phyloP scores from a whole-genome alignment of 2,797 vertebrate species.

The Paguma larvata region DNA sequence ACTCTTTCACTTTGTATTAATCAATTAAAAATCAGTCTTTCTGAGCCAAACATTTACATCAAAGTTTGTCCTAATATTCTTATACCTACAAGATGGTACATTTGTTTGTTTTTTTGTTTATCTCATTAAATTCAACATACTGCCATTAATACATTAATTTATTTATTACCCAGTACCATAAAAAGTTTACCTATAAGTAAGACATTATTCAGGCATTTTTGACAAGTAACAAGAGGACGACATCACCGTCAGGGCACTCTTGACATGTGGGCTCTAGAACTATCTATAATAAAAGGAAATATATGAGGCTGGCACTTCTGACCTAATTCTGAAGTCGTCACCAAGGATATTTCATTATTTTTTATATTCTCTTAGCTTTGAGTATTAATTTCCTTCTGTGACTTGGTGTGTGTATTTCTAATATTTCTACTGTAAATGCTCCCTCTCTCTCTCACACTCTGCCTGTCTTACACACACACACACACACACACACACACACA shows the following conservation, averaged over 20 bases:
- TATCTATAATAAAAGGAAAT: background rate
- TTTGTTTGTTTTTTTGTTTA: background rate
- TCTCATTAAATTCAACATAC: background rate
- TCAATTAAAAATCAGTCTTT: background rate
- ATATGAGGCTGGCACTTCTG: background rate
- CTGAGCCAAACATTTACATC: background rate
- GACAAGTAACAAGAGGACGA: background rate
- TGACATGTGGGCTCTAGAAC: no score
- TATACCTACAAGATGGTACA: background rate
- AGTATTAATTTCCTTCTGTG: background rate
- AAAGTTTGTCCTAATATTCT: background rate
- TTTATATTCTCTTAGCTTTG: background rate
- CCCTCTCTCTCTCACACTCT: background rate
- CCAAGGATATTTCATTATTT: background rate
- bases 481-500: background rate
- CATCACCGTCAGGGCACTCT: background rate
- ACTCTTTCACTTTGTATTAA: background rate
- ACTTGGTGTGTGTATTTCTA: background rate
- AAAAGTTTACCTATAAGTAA: background rate
- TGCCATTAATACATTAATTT: background rate
- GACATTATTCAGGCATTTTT: background rate
- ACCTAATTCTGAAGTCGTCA: background rate
- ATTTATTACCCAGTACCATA: background rate
- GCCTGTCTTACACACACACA: background rate
- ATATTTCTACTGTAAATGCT: background rate